Evolutionary conservation across 2,888 invertebrate species (phyloP).

Genomic region (Pristionchus entomophagus): DNA sequence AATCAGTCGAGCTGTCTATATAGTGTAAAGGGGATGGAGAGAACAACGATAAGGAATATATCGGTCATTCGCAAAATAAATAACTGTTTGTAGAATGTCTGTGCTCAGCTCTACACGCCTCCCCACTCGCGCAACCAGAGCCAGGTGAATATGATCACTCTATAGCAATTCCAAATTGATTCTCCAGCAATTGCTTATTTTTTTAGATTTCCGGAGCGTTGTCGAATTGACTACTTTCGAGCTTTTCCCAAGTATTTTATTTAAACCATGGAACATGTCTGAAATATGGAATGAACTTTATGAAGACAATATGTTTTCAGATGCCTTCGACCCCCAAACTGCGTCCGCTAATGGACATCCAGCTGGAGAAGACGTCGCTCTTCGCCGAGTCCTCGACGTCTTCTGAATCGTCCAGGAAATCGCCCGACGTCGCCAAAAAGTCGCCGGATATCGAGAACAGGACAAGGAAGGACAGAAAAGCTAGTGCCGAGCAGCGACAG

Average conservation of each 20-base stretch:
- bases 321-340: neutral
- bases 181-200: no score
- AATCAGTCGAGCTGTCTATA: neutral
- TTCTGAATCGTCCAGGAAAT: neutral
- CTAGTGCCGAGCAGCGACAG: neutral
- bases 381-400: neutral
- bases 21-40: no score
- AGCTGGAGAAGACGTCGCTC: neutral
- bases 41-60: no score
- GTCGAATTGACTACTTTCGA: no score
- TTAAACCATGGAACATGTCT: no score
- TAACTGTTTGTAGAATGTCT: neutral
- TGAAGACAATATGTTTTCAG: neutral
- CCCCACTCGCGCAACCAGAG: neutral
- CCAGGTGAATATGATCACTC: neutral
- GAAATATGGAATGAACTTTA: neutral
- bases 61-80: no score
- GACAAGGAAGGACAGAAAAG: neutral
- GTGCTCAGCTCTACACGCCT: neutral
- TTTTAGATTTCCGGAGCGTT: no score
- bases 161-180: neutral
- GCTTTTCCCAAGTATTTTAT: no score
- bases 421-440: neutral
- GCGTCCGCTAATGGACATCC: slow-evolving; percentile 6
- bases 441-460: neutral